Percentiles rank a stretch among this genome's conserved stretches.
These are phyloP conservation scores for Melanerpes formicivorus DNA, from an alignment of 2,113 vertebrate species.

Conservation along the genomic window DNA sequence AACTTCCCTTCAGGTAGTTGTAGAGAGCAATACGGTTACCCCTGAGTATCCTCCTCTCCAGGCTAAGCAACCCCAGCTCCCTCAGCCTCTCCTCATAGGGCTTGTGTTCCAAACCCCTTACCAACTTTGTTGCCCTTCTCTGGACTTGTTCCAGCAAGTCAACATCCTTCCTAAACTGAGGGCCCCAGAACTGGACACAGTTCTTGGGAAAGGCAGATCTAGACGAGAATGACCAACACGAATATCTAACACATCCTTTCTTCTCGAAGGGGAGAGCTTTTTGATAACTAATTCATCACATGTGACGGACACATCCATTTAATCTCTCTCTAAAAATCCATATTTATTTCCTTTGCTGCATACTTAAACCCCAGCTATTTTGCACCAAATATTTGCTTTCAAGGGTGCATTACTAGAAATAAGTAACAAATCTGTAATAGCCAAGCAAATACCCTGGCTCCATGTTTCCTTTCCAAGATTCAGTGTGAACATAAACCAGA, in stretches of 20 bases:
- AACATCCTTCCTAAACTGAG: too few relatives aligned
- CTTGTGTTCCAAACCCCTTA: too few relatives aligned
- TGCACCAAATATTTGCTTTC: slow-evolving; percentile 7
- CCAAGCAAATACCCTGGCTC: slow-evolving; percentile 29
- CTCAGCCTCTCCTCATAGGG: too few relatives aligned
- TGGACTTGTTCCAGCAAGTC: too few relatives aligned
- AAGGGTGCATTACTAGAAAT: slow-evolving; percentile 41
- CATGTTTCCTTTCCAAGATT: slow-evolving; percentile 38
- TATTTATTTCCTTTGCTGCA: not conserved
- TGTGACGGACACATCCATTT: not conserved
- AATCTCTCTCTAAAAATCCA: not conserved
- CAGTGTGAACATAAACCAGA: slow-evolving; percentile 55
- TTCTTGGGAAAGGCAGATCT: not conserved
- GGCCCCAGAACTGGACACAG: too few relatives aligned
- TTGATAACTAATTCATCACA: not conserved
- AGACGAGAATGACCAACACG: not conserved
- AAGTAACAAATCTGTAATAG: slow-evolving; percentile 44
- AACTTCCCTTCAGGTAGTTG: too few relatives aligned
- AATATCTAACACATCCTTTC: not conserved
- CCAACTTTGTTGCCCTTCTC: too few relatives aligned
- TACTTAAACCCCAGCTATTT: not conserved
- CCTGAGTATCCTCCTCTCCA: too few relatives aligned
- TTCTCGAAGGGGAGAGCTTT: not conserved
- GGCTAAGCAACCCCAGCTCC: too few relatives aligned
- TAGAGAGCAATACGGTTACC: too few relatives aligned